Evolutionary conservation across 2,113 vertebrate genomes (phyloP).

Genomic region (Podocnemis expansa): DNA sequence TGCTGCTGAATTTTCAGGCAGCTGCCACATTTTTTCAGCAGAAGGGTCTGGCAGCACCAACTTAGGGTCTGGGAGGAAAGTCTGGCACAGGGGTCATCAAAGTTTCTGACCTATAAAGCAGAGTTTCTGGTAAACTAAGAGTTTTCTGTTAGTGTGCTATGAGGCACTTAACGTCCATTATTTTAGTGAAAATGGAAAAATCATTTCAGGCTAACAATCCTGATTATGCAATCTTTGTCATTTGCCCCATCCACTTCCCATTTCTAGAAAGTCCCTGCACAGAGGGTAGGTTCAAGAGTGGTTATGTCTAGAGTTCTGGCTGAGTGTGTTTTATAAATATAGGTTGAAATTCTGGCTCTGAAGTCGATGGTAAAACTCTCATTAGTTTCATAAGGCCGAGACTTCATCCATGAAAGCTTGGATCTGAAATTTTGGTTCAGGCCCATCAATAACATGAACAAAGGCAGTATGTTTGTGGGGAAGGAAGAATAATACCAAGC

Average conservation of each 20-base stretch:
- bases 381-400: neutral
- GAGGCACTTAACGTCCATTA: neutral
- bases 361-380: neutral
- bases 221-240: neutral
- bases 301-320: conserved; percentile 11
- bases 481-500: neutral
- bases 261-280: conserved; percentile 44
- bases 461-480: neutral
- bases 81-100: no score
- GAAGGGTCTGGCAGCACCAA: no score
- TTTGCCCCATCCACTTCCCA: neutral
- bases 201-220: neutral
- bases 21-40: no score
- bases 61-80: no score
- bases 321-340: conserved; percentile 37
- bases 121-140: neutral
- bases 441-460: rapidly evolving
- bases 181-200: conserved; percentile 42
- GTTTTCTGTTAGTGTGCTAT: neutral
- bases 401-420: neutral
- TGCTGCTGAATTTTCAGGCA: no score
- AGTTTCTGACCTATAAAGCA: neutral
- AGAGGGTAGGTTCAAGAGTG: conserved; percentile 13
- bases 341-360: neutral
- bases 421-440: neutral